Percentiles rank a stretch among this genome's conserved stretches.
Evolutionary conservation across 2,113 vertebrate species (phyloP).

Genomic region (Pygoscelis antarcticus): DNA sequence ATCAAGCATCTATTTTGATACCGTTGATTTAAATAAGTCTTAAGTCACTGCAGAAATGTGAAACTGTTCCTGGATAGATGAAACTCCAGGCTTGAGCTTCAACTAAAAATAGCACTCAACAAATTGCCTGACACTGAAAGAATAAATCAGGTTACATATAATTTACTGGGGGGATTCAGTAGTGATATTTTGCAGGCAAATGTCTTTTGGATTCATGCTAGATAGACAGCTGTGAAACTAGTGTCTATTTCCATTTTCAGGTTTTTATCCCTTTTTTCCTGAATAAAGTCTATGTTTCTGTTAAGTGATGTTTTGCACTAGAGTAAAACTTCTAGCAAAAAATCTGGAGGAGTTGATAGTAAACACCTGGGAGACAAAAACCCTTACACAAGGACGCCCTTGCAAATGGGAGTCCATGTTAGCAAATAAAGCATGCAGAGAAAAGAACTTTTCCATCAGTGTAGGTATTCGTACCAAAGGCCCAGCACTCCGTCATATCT

Average conservation of each 20-base stretch:
- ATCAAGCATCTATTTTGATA: neutral
- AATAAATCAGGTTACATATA: neutral
- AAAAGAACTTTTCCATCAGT: neutral
- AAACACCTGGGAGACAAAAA: neutral
- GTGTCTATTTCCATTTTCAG: neutral
- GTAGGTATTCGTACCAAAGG: neutral
- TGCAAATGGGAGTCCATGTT: neutral
- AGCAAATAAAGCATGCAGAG: neutral
- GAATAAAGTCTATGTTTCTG: neutral
- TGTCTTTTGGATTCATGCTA: neutral
- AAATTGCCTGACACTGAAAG: neutral
- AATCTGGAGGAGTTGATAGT: neutral
- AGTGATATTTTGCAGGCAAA: neutral
- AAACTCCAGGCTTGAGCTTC: neutral
- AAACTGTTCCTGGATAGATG: neutral
- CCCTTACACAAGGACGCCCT: neutral
- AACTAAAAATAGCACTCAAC: neutral
- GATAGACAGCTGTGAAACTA: neutral
- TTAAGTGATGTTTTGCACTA: neutral
- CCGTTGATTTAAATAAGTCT: neutral
- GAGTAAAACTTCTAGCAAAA: neutral
- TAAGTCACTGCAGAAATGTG: neutral
- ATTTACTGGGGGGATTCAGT: neutral
- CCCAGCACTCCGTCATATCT: neutral
- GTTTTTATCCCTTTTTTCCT: neutral